Base-by-base conservation (phyloP, 2,888 invertebrate species). In the Disparrhopalites patrizii region DNA sequence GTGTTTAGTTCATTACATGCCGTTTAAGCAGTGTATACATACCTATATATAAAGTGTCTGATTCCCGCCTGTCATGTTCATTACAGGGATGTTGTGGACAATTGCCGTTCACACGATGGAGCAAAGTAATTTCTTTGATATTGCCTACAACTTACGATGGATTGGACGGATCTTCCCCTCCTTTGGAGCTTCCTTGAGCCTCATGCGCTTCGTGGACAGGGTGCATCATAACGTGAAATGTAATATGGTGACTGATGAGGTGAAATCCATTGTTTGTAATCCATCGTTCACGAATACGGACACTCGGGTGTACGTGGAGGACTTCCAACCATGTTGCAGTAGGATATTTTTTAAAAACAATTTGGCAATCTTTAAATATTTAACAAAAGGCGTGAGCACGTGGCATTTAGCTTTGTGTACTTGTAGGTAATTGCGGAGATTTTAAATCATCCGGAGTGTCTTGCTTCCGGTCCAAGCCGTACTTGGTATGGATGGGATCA, bases 181-280 rank as follows among this genome's bases (percentile, higher is more conserved):
- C 13, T 73, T 71, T 31, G 62, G 69, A 15, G 50, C 68, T 4
- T 62, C 70, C 13, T 33, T 57, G 3, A 65, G 68, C 7, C 51
- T 73, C 8, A 66, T 55, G 15, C 58, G 62, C 10, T 73, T 68
- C 52, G 54, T 67, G 4, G 13, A 33, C n/a, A 67, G 60, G 15
- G 68, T 68, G 1, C 55, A 54, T 2, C 33, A 66, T 10, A 74
- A 74, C 47, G 60, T 64, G 25, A 28, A 64, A 15, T 74, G 74
- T 50, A 62, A 66, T 54, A 51, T 67, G 20, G 40, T 72, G 10
- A 50, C 67, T 15, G 64, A 63, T 15, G 13, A 55, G 0, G 51
- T 62, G n/a, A 69, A 47, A 51, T 38, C 65, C 10, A 25, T 63
- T 36, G 36, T 70, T 7, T 73, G 73, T 58, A 30, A 64, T 57